Base-by-base conservation (phyloP, 1,140 invertebrate genomes). In the Monochamus saltuarius region DNA sequence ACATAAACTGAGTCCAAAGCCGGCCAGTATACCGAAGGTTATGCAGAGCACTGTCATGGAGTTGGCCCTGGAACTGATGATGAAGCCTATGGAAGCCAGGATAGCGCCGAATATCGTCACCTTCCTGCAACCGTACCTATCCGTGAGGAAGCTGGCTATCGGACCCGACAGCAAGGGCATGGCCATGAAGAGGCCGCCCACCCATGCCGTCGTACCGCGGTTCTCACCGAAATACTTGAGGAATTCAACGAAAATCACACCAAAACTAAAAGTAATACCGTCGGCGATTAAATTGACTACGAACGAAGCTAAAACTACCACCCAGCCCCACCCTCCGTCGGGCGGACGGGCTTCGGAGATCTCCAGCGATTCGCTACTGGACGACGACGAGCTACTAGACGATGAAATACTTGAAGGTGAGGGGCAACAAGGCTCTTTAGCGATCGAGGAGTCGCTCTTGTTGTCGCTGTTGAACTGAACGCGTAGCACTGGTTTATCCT, bases 281-380 rank as follows among this genome's bases (percentile, higher is more conserved):
- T 95, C 92, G 11, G 93, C 92, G 64, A 97, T 95, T 17, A 96
- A 80, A 74, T 95, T 95, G 49, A 94, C 89, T 77, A 95, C 83
- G 68, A 97, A 95, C 0, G 92, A 89, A 75, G 91, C 81, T 75
- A 87, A 90, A 52, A 95, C 80, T 71, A 94, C 83, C 56, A 95
- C 85, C 88, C 88, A 90, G 14, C 89, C 88, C 86, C 87, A 90
- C 1, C 88, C 88, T 14, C 89, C 89, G 69, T 90, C 88, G 1
- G 88, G 88, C 0, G 88, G 84, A 39, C 84, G 77, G 0, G 84
- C 82, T 70, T 89, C 87, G 0, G 85, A 80, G 53, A 86, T 79
- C 6, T 79, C 84, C 1, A 85, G 67, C 17, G 84, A 87, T 45
- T 84, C 82, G 58, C 83, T 84, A 38, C 78, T 80, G 17, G 75